phyloP scores from a whole-genome alignment of 1,140 invertebrate species.

The Luehdorfia chinensis region DNA sequence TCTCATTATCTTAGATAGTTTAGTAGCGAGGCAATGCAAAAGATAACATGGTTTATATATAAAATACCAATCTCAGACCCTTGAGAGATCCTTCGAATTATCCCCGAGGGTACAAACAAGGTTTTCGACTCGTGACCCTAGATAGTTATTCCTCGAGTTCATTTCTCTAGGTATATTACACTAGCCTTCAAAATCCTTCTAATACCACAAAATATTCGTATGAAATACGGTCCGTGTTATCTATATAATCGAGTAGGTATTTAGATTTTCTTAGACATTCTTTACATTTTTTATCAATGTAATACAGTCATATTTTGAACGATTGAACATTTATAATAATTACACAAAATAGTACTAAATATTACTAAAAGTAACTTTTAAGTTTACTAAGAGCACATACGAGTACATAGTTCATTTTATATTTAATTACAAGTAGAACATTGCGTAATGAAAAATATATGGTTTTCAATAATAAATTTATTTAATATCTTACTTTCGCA shows the following conservation, averaged over 20 bases:
- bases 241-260: conserved; percentile 29
- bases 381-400: too few relatives aligned
- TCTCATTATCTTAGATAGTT: too few relatives aligned
- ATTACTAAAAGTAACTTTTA: too few relatives aligned
- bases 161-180: conserved; percentile 27
- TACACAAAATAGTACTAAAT: too few relatives aligned
- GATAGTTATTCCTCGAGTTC: conserved; percentile 26
- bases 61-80: conserved; percentile 15
- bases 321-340: too few relatives aligned
- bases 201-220: conserved; percentile 30
- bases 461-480: too few relatives aligned
- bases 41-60: conserved; percentile 17
- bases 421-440: too few relatives aligned
- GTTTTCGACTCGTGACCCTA: conserved; percentile 26
- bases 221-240: conserved; percentile 26
- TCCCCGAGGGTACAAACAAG: conserved; percentile 21
- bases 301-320: too few relatives aligned
- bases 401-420: too few relatives aligned
- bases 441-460: too few relatives aligned
- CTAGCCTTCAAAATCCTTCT: conserved; percentile 28
- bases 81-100: conserved; percentile 20
- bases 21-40: conserved; percentile 7
- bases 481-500: too few relatives aligned
- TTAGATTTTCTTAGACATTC: conserved; percentile 23
- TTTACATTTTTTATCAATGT: too few relatives aligned